A percentile compares a stretch with the other conserved stretches of the same genome.
These are phyloP conservation scores for Galleria mellonella DNA, from an alignment of 1,140 invertebrate genomes.

Conservation along the genomic window DNA sequence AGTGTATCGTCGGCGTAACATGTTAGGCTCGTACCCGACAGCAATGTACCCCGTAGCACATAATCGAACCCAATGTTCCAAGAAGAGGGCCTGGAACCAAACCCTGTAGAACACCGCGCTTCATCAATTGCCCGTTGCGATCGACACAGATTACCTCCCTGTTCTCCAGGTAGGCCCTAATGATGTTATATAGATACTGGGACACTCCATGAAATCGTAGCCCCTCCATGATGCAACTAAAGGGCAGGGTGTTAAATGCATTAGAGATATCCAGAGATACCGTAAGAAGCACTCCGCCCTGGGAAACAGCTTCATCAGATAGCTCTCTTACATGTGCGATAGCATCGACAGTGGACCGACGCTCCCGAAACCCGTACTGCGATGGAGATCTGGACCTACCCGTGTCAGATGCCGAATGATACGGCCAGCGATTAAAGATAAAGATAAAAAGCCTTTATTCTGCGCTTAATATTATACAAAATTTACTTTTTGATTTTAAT, in stretches of 20 bases:
- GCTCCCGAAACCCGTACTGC: too few species aligned
- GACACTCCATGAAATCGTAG: background rate
- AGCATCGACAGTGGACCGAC: too few species aligned
- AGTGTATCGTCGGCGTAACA: constrained; percentile 4
- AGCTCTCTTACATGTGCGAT: too few species aligned
- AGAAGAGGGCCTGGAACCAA: background rate
- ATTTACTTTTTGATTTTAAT: too few species aligned
- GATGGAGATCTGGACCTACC: too few species aligned
- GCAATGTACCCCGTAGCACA: background rate
- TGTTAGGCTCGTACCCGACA: background rate
- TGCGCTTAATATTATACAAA: too few species aligned
- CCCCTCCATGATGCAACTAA: background rate
- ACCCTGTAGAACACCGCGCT: background rate
- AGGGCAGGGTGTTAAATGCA: background rate
- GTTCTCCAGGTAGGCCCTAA: background rate
- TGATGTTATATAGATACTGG: background rate
- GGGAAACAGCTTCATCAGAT: too few species aligned
- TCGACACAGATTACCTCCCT: background rate
- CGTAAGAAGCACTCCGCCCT: background rate
- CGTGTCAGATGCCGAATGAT: too few species aligned
- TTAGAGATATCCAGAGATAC: background rate
- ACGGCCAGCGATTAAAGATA: too few species aligned
- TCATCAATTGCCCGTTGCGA: too few species aligned
- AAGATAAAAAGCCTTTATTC: too few species aligned
- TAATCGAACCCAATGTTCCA: background rate